These are phyloP conservation scores for Cossypha caffra DNA, from an alignment of 2,797 vertebrate genomes.

Conservation along the genomic window DNA sequence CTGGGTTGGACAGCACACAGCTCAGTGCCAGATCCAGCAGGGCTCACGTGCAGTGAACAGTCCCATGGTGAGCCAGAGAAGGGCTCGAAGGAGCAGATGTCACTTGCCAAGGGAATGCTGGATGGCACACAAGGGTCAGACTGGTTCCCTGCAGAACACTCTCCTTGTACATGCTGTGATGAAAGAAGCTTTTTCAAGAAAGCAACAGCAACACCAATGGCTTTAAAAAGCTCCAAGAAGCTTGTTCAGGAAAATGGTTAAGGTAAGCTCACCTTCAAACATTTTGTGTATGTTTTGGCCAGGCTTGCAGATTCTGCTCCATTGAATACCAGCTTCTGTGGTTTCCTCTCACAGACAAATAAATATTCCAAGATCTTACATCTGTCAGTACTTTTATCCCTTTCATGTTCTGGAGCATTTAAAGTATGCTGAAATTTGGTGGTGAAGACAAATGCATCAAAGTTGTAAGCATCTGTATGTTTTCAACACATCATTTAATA, in stretches of 20 bases:
- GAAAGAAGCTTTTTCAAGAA: not conserved
- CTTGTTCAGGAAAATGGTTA: not conserved
- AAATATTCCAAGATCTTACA: not conserved
- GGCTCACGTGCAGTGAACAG: not conserved
- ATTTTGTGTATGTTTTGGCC: not conserved
- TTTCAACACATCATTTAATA: not conserved
- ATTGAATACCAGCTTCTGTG: not conserved
- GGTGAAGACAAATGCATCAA: not conserved
- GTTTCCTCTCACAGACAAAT: not conserved
- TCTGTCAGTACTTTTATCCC: not conserved
- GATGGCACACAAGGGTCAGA: not conserved
- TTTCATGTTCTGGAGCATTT: not conserved
- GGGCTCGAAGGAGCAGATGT: not conserved
- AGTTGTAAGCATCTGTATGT: not conserved
- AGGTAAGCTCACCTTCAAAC: not conserved
- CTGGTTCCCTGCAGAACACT: not conserved
- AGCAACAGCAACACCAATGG: not conserved
- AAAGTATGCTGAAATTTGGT: not conserved
- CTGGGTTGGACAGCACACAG: not conserved
- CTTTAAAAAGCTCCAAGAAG: not conserved
- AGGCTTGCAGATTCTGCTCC: not conserved
- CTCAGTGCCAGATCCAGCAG: not conserved
- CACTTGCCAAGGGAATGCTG: rapidly evolving
- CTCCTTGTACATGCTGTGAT: not conserved
- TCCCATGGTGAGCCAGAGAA: rapidly evolving